phyloP scores from a whole-genome alignment of 92 coral and sea anemone species.

The Meandrina meandrites region DNA sequence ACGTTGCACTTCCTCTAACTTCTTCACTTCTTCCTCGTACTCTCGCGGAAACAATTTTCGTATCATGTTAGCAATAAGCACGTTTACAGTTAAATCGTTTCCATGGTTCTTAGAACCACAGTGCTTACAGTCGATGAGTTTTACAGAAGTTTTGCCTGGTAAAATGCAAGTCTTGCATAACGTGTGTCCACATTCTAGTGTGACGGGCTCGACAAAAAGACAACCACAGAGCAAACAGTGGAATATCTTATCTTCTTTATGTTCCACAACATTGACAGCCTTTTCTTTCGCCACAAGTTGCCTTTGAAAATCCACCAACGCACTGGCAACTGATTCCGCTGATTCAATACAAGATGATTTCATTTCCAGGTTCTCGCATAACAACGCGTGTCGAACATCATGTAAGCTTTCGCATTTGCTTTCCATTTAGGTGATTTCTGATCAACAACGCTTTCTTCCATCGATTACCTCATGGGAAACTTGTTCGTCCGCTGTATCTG shows the following conservation, averaged over 20 bases:
- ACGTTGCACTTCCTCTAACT: constrained; percentile 39
- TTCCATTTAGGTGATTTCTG: neutral
- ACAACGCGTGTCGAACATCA: neutral
- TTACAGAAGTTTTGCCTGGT: neutral
- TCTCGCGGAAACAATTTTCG: constrained; percentile 67
- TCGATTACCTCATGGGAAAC: neutral
- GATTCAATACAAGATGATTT: neutral
- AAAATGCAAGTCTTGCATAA: constrained; percentile 70
- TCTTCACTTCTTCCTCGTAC: constrained; percentile 22
- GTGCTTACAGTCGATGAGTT: constrained; percentile 31
- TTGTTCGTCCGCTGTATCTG: neutral
- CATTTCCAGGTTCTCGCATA: neutral
- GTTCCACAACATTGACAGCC: neutral
- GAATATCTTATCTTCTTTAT: neutral
- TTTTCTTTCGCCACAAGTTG: neutral
- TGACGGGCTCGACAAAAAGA: constrained; percentile 62
- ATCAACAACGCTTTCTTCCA: neutral
- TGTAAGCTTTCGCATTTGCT: neutral
- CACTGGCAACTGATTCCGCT: neutral
- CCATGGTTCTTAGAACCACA: constrained; percentile 22
- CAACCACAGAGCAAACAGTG: constrained; percentile 43
- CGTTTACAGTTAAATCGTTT: constrained; percentile 41
- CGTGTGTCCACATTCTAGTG: constrained; percentile 90
- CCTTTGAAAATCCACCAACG: constrained; percentile 23
- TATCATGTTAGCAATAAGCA: constrained; percentile 57